Evolutionary conservation across 2,888 invertebrate genomes (phyloP).

Genomic region (Clistopyga incitator): DNA sequence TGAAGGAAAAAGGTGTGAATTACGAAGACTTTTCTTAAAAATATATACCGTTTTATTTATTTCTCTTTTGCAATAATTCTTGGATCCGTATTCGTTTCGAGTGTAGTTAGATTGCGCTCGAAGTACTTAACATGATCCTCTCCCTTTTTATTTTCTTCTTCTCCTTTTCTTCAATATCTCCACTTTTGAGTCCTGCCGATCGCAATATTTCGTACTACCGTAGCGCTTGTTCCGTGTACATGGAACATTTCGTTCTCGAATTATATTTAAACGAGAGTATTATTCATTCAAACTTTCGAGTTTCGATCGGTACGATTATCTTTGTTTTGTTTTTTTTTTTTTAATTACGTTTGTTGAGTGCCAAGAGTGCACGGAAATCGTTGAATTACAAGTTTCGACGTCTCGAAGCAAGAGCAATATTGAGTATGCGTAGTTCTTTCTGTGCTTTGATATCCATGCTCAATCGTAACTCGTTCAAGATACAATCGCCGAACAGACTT

Average conservation of each 20-base stretch:
- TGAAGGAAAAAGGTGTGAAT: conserved; percentile 65
- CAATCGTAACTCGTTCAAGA: conserved; percentile 69
- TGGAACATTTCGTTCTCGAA: conserved; percentile 33
- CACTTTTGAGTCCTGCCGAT: conserved; percentile 34
- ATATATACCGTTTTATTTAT: conserved; percentile 81
- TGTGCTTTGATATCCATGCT: conserved; percentile 52
- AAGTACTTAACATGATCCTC: conserved; percentile 39
- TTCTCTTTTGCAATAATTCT: conserved; percentile 76
- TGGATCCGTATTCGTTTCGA: conserved; percentile 71
- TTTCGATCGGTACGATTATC: conserved; percentile 32
- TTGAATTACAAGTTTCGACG: conserved; percentile 37
- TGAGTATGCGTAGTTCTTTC: conserved; percentile 40
- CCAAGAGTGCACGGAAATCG: conserved; percentile 47
- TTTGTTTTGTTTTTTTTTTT: conserved; percentile 9
- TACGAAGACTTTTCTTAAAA: conserved; percentile 76
- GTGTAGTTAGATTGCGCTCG: conserved; percentile 55
- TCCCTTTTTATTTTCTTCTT: conserved; percentile 23
- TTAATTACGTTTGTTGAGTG: conserved; percentile 34
- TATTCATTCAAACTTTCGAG: conserved; percentile 35
- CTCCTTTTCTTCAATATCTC: conserved; percentile 29
- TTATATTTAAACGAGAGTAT: conserved; percentile 47
- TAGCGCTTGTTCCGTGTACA: conserved; percentile 31
- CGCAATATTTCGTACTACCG: conserved; percentile 37
- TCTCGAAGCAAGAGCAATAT: conserved; percentile 56
- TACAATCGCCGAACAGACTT: conserved; percentile 64